Conservation (phyloP, 2,888 invertebrate species). For the Coronaproctus castanopsis region DNA sequence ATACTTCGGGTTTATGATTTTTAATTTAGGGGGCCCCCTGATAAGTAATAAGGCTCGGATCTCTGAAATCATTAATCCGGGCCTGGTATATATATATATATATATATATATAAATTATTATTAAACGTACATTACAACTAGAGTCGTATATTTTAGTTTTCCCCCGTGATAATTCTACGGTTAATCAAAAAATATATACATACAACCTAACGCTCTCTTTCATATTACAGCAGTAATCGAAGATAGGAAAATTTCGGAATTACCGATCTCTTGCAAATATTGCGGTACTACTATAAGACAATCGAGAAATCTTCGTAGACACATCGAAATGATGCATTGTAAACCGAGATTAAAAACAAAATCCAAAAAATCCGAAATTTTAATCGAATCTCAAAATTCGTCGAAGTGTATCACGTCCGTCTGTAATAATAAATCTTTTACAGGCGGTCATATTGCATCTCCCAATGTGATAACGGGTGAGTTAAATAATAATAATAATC, state of each 20-base stretch:
- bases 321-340: constrained; percentile 21
- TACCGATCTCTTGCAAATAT: constrained; percentile 20
- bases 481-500: too few relatives aligned
- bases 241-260: constrained; percentile 18
- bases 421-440: background rate
- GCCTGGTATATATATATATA: too few relatives aligned
- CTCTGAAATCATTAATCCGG: too few relatives aligned
- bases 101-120: too few relatives aligned
- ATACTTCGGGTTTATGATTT: too few relatives aligned
- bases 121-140: too few relatives aligned
- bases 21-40: too few relatives aligned
- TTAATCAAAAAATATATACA: too few relatives aligned
- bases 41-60: too few relatives aligned
- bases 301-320: constrained; percentile 21
- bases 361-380: background rate
- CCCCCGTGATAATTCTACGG: too few relatives aligned
- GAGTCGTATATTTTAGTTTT: too few relatives aligned
- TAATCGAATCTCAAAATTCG: background rate
- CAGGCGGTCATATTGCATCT: background rate
- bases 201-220: too few relatives aligned
- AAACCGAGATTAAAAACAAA: constrained; percentile 10
- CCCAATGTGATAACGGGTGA: background rate
- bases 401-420: background rate
- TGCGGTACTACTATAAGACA: constrained; percentile 21
- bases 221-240: background rate